Evolutionary conservation across 2,797 vertebrate species (phyloP).

Genomic region (Micromesistius poutassou): DNA sequence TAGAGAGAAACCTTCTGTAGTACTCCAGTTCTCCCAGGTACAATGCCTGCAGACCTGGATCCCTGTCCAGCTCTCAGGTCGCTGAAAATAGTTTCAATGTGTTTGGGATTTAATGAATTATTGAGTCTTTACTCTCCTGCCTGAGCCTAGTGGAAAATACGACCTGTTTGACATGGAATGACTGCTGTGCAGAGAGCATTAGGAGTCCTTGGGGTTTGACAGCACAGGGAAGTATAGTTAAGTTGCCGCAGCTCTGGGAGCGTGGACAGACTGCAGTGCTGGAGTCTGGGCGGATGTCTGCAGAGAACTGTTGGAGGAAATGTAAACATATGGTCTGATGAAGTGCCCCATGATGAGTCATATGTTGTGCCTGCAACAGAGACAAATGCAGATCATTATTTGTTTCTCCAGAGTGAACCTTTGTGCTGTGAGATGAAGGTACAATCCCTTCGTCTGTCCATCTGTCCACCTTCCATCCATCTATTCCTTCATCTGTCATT

Average conservation of each 20-base stretch:
- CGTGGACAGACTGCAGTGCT: background rate
- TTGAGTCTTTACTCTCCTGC: conserved; percentile 34
- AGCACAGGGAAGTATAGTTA: conserved; percentile 11
- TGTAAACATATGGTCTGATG: background rate
- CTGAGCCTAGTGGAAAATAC: conserved; percentile 34
- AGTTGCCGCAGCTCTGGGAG: background rate
- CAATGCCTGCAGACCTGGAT: conserved; percentile 40
- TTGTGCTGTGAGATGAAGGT: background rate
- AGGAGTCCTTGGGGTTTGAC: conserved; percentile 2
- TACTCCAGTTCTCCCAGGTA: conserved; percentile 37
- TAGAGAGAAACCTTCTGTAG: conserved; percentile 33
- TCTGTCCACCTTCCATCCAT: background rate
- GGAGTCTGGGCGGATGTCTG: background rate
- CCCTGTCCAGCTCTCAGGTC: conserved; percentile 30
- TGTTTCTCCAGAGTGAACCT: background rate
- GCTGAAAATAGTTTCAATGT: conserved; percentile 46
- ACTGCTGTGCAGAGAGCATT: conserved; percentile 13
- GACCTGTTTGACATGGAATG: conserved; percentile 13
- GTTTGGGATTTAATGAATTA: conserved; percentile 43
- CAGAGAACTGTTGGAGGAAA: background rate
- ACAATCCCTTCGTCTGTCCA: background rate
- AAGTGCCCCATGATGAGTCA: background rate
- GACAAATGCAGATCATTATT: background rate
- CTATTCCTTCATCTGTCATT: background rate
- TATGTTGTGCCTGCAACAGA: too few species aligned